Evolutionary conservation across 2,113 vertebrate genomes (phyloP).

Genomic region (Eira barbara): DNA sequence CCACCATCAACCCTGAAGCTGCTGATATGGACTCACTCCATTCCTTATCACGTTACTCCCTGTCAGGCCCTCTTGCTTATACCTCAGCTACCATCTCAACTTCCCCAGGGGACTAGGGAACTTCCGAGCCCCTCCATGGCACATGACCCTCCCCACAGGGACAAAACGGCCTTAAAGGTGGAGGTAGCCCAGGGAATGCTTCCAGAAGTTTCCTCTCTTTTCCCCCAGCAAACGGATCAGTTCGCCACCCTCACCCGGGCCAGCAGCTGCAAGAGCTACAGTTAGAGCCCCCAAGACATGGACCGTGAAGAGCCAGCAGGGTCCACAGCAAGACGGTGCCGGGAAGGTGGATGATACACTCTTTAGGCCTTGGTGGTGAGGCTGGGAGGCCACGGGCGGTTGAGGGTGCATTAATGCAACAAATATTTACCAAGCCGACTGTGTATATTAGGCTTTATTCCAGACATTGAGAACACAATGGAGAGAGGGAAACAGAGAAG

Average conservation of each 20-base stretch:
- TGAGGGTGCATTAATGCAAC: not conserved
- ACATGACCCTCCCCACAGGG: not conserved
- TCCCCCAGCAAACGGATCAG: not conserved
- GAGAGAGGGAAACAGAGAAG: not conserved
- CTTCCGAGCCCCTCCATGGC: not conserved
- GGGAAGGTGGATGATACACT: not conserved
- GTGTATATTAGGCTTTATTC: not conserved
- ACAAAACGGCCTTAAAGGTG: not conserved
- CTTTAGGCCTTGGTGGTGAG: not conserved
- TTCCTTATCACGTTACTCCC: not conserved
- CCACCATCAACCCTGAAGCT: not conserved
- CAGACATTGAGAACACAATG: not conserved
- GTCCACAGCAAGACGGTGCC: not conserved
- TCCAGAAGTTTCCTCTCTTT: not conserved
- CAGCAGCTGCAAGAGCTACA: not conserved
- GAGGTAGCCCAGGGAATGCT: not conserved
- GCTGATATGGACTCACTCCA: not conserved
- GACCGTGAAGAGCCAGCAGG: not conserved
- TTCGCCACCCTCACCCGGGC: not conserved
- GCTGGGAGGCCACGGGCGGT: not conserved
- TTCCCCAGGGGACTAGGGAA: not conserved
- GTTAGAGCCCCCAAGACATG: too few relatives aligned
- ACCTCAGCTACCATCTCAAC: not conserved
- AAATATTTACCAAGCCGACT: not conserved
- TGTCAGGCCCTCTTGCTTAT: not conserved